Conservation (phyloP, 30 jellyfish, hydroid and myxozoan genomes). For the Nemopilema nomurai region DNA sequence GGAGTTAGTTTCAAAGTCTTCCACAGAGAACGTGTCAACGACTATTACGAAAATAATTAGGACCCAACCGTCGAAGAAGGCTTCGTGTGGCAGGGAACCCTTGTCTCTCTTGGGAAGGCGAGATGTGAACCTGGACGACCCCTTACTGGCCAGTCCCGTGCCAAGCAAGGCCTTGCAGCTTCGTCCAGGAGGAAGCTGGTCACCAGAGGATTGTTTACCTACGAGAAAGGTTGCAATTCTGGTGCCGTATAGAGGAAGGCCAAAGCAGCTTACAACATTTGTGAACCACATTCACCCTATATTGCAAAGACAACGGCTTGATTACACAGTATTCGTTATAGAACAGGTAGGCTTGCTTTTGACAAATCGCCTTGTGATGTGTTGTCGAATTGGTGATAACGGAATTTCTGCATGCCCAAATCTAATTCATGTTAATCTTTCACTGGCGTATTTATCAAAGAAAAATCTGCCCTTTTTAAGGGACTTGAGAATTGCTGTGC, state of each 20-base stretch:
- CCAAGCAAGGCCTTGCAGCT: background rate
- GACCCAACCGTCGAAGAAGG: background rate
- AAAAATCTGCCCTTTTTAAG: too few relatives aligned
- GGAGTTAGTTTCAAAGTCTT: background rate
- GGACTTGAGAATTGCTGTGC: too few relatives aligned
- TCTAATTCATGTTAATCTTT: too few relatives aligned
- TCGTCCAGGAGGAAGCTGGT: constrained; percentile 43
- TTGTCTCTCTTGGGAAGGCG: background rate
- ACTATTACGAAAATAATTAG: too few relatives aligned
- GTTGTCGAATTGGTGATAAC: too few relatives aligned
- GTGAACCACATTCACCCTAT: constrained; percentile 44
- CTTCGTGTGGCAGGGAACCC: background rate
- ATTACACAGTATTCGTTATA: constrained; percentile 26
- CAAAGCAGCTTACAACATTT: constrained; percentile 23
- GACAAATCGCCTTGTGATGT: background rate
- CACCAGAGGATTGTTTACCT: constrained; percentile 32
- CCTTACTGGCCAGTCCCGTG: background rate
- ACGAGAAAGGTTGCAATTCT: constrained; percentile 38
- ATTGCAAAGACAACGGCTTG: constrained; percentile 37
- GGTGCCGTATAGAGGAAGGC: constrained; percentile 45
- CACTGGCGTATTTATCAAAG: too few relatives aligned
- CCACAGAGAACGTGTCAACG: background rate
- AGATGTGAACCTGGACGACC: background rate
- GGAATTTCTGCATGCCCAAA: too few relatives aligned
- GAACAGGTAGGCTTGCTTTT: constrained; percentile 35